Evolutionary conservation across 1,140 invertebrate species (phyloP), one percentile per base, ranked within the genome.

Genomic region (Parapsyche elsis): DNA sequence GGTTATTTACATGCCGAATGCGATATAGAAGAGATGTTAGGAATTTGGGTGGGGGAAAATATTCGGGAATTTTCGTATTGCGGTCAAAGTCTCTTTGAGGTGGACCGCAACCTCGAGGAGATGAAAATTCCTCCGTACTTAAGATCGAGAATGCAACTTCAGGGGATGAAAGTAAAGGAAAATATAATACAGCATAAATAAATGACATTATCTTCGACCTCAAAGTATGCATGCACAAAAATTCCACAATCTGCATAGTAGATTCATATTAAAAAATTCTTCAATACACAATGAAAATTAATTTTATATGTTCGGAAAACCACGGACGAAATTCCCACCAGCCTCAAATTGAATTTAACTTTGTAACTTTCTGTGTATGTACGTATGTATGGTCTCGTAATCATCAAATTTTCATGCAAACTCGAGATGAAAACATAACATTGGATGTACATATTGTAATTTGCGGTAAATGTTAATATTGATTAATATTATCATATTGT

Each of bases 41-140:
- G 64, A 67, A 67, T 67, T 67, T 14, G 21, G 10, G 12, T 23
- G 24, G 64, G 59, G 64, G 57, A 61, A 61, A 61, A 67, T 67
- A 67, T 67, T 67, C 21, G 64, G 64, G 64, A 67, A 67, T 67
- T 67, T 67, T 67, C 64, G 23, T 30, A 67, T 67, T 67, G 64
- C 64, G 64, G 64, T 26, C 64, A 26, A 0, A 67, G 64, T 23
- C 64, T 12, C 64, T 67, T 67, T 67, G 64, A 67, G 21, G 9
- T 26, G 64, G 64, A 67, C 59, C 16, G 9, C 59, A 19, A 61
- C n/a, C 64, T 12, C 49, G 9, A 26, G 9, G 12, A 67, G 21
- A 67, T 67, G 64, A 67, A 67, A 67, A 67, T 67, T 67, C 64
- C 64, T 67, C 0, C 9, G 64, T 12, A 67, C 16, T 53, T 14